Conservation (phyloP, 2,888 invertebrate species). For the Cataglyphis cursor region DNA sequence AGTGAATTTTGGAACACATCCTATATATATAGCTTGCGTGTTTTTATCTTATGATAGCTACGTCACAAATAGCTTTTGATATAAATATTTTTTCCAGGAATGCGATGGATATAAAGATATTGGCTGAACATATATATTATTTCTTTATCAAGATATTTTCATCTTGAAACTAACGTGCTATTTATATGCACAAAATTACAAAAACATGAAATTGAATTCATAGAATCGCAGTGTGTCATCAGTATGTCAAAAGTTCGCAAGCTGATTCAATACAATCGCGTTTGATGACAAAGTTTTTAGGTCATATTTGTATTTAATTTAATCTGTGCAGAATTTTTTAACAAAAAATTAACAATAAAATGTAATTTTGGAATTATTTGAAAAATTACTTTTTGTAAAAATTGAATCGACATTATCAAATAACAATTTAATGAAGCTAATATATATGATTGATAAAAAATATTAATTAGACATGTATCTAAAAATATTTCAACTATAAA, state of each 20-base stretch:
- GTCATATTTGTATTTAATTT: too few relatives aligned
- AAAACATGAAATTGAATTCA: constrained; percentile 8
- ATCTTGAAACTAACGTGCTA: neutral
- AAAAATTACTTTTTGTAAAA: neutral
- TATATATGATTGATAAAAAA: neutral
- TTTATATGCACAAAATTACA: neutral
- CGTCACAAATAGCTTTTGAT: neutral
- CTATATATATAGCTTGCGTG: neutral
- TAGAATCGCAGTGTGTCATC: neutral
- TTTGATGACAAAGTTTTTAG: neutral
- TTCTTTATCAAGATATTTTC: neutral
- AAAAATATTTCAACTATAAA: neutral
- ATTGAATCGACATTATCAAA: neutral
- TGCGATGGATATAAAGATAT: neutral
- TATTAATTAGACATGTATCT: neutral
- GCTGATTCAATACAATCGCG: neutral
- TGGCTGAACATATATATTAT: neutral
- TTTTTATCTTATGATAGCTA: neutral
- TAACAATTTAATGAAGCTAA: neutral
- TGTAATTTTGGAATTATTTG: too few relatives aligned
- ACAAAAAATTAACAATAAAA: neutral
- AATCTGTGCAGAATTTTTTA: too few relatives aligned
- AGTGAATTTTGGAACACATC: too few relatives aligned
- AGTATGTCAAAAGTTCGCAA: neutral
- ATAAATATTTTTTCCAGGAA: neutral